A percentile compares a stretch with the other conserved stretches of the same genome.
phyloP scores from a whole-genome alignment of 2,888 invertebrate species.

The Agrochola litura region DNA sequence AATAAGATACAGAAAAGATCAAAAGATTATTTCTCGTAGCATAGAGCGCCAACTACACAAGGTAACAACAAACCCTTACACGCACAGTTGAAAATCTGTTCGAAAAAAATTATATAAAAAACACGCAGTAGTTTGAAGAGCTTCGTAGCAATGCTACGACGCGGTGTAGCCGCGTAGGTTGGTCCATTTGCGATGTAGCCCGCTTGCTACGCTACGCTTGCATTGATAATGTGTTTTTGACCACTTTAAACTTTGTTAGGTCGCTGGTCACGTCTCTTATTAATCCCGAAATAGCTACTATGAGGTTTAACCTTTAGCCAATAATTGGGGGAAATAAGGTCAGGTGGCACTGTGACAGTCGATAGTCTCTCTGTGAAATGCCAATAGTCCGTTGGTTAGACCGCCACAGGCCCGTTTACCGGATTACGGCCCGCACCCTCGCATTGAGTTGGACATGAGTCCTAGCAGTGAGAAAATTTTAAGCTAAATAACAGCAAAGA shows the following conservation, averaged over 20 bases:
- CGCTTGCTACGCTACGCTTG: constrained; percentile 16
- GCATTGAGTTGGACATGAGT: background rate
- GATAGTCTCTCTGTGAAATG: constrained; percentile 8
- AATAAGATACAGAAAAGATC: background rate
- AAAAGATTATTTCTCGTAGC: background rate
- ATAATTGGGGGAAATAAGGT: constrained; percentile 1
- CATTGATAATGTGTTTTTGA: constrained; percentile 33
- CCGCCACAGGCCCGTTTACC: background rate
- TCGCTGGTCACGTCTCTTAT: constrained; percentile 5
- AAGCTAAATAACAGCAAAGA: background rate
- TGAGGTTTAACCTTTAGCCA: background rate
- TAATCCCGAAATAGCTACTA: constrained; percentile 15
- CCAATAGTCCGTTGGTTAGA: background rate
- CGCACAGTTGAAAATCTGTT: constrained; percentile 20
- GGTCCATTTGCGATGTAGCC: constrained; percentile 17
- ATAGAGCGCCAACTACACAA: constrained; percentile 4
- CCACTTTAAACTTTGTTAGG: constrained; percentile 23
- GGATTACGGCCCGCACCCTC: background rate
- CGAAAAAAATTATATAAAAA: constrained; percentile 5
- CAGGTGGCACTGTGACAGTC: background rate
- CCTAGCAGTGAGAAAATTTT: background rate
- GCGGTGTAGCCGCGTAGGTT: constrained; percentile 32
- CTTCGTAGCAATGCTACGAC: constrained; percentile 41
- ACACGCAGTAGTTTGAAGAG: constrained; percentile 22
- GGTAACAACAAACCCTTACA: constrained; percentile 9